phyloP scores from a whole-genome alignment of 2,797 vertebrate species.

The Spea hammondii region DNA sequence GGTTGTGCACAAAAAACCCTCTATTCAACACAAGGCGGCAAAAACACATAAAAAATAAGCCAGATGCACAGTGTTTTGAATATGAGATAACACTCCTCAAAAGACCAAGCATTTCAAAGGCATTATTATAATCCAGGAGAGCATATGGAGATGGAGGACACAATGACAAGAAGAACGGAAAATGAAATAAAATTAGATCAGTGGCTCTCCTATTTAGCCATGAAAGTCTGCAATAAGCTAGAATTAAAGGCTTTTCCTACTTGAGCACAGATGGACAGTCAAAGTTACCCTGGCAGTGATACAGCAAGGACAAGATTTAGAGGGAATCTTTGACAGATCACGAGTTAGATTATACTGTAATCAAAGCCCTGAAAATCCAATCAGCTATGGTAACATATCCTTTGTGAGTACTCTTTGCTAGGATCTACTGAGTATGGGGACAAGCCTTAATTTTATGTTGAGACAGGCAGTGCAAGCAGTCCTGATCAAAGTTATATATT shows the following conservation, averaged over 20 bases:
- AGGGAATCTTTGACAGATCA: too few species aligned
- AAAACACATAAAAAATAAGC: constrained; percentile 33
- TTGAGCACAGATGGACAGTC: not conserved
- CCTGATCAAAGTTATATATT: too few species aligned
- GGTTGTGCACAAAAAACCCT: constrained; percentile 13
- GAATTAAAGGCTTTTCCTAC: not conserved
- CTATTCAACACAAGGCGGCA: not conserved
- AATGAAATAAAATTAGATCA: constrained; percentile 27
- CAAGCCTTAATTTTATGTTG: too few species aligned
- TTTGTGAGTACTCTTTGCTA: too few species aligned
- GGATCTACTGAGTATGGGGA: too few species aligned
- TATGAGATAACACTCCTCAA: constrained; percentile 14
- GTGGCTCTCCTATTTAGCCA: not conserved
- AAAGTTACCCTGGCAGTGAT: not conserved
- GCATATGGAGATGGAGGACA: not conserved
- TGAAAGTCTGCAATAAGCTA: not conserved
- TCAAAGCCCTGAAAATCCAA: too few species aligned
- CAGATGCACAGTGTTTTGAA: constrained; percentile 27
- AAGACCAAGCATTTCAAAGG: constrained; percentile 36
- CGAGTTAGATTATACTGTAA: too few species aligned
- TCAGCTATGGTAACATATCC: too few species aligned
- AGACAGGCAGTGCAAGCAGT: too few species aligned
- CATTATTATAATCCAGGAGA: constrained; percentile 26
- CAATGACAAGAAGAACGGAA: constrained; percentile 21
- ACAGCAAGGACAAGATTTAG: too few species aligned